A percentile compares a stretch with the other conserved stretches of the same genome.
Conservation (phyloP, 2,888 invertebrate genomes). For the Harmothoe impar region DNA sequence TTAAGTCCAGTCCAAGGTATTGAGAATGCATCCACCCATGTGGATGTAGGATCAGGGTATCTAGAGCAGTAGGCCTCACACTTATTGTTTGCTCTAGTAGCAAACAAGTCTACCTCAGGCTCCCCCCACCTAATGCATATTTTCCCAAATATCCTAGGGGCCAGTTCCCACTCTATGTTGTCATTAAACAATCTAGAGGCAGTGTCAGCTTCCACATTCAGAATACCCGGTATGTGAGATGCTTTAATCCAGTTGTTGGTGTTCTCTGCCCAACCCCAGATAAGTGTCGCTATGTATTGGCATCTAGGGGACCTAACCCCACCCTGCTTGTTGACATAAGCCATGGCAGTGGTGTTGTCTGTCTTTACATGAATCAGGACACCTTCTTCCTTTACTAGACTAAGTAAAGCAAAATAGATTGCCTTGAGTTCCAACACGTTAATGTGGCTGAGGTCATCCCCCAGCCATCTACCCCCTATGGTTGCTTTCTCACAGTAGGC, state of each 20-base stretch:
- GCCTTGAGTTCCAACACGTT: background rate
- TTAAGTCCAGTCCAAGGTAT: background rate
- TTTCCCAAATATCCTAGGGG: background rate
- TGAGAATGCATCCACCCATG: background rate
- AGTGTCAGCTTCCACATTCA: background rate
- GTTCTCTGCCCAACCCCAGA: slow-evolving; percentile 14
- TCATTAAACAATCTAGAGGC: background rate
- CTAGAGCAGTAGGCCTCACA: background rate
- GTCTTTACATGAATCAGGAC: background rate
- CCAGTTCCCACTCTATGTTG: slow-evolving; percentile 25
- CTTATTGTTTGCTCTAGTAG: background rate
- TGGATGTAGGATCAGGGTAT: background rate
- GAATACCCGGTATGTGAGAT: slow-evolving; percentile 1
- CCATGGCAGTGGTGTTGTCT: slow-evolving; percentile 10
- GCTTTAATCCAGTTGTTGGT: background rate
- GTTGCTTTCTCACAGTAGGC: background rate
- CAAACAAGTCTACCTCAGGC: slow-evolving; percentile 27
- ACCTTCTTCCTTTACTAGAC: background rate
- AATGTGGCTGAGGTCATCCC: background rate
- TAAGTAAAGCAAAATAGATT: background rate
- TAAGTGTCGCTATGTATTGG: background rate
- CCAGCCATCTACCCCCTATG: background rate
- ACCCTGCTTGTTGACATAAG: background rate
- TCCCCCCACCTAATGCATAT: background rate
- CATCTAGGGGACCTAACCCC: background rate